Percentiles rank a stretch among this genome's conserved stretches.
Evolutionary conservation across 1,140 invertebrate species (phyloP).

Genomic region (Conus ventricosus): DNA sequence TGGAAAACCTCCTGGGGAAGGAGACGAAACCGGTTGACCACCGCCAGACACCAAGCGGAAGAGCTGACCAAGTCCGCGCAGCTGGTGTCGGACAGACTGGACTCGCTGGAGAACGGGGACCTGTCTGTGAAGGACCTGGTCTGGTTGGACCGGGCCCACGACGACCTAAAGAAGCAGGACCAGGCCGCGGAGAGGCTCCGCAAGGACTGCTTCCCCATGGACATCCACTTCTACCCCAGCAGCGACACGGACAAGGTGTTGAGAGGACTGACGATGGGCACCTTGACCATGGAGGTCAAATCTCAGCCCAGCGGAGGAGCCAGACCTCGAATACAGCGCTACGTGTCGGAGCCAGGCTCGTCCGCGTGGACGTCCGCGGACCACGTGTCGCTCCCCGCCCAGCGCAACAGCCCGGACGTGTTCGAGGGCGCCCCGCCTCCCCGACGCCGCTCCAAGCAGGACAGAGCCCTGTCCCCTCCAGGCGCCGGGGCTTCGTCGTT

Average conservation of each 20-base stretch:
- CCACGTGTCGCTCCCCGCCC: background rate
- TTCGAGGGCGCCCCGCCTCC: background rate
- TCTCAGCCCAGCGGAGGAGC: background rate
- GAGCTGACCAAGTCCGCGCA: conserved; percentile 12
- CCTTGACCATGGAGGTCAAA: background rate
- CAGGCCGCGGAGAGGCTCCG: conserved; percentile 15
- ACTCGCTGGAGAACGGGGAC: background rate
- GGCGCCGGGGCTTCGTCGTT: conserved; percentile 9
- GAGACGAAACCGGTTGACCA: conserved; percentile 7
- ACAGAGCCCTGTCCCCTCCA: conserved; percentile 16
- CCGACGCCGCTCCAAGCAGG: background rate
- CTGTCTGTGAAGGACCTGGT: conserved; percentile 21
- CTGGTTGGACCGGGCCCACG: conserved; percentile 5
- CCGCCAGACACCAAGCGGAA: background rate
- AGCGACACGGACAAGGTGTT: conserved; percentile 1
- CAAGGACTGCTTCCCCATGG: background rate
- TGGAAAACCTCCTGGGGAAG: conserved; percentile 8
- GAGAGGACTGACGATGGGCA: background rate
- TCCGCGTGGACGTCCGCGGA: background rate
- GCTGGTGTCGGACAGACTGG: conserved; percentile 10
- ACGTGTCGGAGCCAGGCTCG: conserved; percentile 9
- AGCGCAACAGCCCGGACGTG: background rate
- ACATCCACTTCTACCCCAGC: conserved; percentile 10
- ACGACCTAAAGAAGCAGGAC: conserved; percentile 25
- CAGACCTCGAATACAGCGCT: conserved; percentile 12